phyloP scores from a whole-genome alignment of 2,113 vertebrate genomes.

The Tinamus guttatus region DNA sequence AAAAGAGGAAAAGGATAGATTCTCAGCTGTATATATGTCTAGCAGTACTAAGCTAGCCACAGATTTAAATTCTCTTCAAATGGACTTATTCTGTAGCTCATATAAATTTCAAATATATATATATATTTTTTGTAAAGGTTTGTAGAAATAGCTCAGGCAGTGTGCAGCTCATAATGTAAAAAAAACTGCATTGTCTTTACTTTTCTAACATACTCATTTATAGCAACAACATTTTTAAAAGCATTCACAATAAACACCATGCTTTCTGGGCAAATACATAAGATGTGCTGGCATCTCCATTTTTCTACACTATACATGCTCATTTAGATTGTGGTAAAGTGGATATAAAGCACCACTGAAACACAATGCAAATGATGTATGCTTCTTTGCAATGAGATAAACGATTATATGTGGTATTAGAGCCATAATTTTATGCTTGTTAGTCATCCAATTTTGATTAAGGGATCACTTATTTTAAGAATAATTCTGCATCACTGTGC shows the following conservation, averaged over 20 bases:
- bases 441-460: slow-evolving; percentile 61
- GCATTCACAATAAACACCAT: background rate
- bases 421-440: slow-evolving; percentile 49
- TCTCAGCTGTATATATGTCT: background rate
- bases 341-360: slow-evolving; percentile 22
- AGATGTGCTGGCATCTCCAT: slow-evolving; percentile 26
- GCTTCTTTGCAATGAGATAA: slow-evolving; percentile 49
- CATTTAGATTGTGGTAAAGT: slow-evolving; percentile 55
- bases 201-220: slow-evolving; percentile 20
- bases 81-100: background rate
- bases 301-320: slow-evolving; percentile 40
- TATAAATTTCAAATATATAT: background rate
- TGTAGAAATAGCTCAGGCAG: background rate
- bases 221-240: background rate
- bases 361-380: slow-evolving; percentile 56
- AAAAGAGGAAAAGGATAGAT: background rate
- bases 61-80: background rate
- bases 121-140: background rate
- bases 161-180: background rate
- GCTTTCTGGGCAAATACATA: background rate
- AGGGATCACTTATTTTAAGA: slow-evolving; percentile 52
- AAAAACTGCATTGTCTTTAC: background rate
- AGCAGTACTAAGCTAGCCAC: background rate
- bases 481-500: background rate
- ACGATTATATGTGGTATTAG: slow-evolving; percentile 45